Evolutionary conservation across 2,797 vertebrate genomes (phyloP).

Genomic region (Gymnopithys bicolor): DNA sequence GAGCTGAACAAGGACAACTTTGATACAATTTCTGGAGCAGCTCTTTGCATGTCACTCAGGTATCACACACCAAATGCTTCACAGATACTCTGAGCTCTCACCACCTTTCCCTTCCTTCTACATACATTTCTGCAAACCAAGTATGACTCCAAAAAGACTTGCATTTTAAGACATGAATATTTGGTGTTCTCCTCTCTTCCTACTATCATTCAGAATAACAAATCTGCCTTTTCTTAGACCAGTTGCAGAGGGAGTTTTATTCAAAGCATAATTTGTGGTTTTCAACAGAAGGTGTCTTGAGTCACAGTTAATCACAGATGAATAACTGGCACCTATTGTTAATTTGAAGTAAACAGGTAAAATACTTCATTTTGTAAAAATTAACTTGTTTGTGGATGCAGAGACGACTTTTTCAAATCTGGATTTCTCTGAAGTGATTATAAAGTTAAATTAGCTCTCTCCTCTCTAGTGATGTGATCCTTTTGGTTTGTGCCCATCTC

Average conservation of each 20-base stretch:
- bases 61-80: background rate
- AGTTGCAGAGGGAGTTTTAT: background rate
- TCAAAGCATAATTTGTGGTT: background rate
- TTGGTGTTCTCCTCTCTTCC: background rate
- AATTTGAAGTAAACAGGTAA: background rate
- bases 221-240: background rate
- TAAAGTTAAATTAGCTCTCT: background rate
- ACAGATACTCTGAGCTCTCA: background rate
- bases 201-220: background rate
- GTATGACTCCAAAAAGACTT: background rate
- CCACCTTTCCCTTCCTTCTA: background rate
- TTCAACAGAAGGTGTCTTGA: background rate
- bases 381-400: background rate
- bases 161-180: background rate
- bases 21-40: background rate
- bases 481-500: background rate
- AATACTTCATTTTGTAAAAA: background rate
- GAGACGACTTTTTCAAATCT: background rate
- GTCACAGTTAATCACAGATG: background rate
- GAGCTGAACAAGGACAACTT: background rate
- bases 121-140: background rate
- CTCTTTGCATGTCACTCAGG: background rate
- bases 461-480: background rate
- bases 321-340: background rate
- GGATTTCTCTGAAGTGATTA: background rate